Percentiles rank a stretch among this genome's conserved stretches.
phyloP scores from a whole-genome alignment of 2,888 invertebrate genomes.

The Operophtera brumata region DNA sequence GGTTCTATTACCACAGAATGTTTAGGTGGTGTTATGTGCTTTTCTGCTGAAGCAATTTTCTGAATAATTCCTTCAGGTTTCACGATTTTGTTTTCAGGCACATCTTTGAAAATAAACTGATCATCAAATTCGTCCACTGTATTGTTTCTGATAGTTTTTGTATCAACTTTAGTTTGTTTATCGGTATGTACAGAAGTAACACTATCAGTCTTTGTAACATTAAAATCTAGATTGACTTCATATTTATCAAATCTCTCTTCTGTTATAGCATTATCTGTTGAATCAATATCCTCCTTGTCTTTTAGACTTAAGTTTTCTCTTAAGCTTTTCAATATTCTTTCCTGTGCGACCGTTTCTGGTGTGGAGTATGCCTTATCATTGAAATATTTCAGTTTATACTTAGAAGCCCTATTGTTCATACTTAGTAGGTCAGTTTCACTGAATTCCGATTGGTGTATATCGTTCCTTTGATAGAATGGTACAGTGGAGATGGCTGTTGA shows the following conservation, averaged over 20 bases:
- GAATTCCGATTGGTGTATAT: conserved; percentile 54
- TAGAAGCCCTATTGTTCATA: conserved; percentile 67
- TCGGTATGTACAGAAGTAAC: conserved; percentile 7
- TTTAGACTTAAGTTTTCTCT: conserved; percentile 31
- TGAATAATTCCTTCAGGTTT: conserved; percentile 8
- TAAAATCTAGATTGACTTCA: conserved; percentile 27
- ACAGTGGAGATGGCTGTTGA: conserved; percentile 61
- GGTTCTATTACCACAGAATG: background rate
- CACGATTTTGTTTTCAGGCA: conserved; percentile 12
- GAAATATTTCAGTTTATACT: conserved; percentile 67
- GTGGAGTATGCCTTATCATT: conserved; percentile 61
- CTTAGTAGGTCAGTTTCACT: conserved; percentile 58
- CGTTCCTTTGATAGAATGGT: conserved; percentile 70
- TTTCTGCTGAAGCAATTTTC: conserved; percentile 2
- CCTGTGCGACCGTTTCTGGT: conserved; percentile 56
- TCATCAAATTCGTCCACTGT: conserved; percentile 15
- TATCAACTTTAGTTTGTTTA: conserved; percentile 2
- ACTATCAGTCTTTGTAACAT: conserved; percentile 19
- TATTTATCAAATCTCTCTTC: conserved; percentile 21
- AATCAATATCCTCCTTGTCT: conserved; percentile 18
- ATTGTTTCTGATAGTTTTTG: conserved; percentile 4
- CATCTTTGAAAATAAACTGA: conserved; percentile 18
- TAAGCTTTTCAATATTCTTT: conserved; percentile 49
- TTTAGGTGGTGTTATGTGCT: background rate
- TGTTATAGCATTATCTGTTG: conserved; percentile 14